Evolutionary conservation across 2,888 invertebrate genomes (phyloP), one percentile per base, ranked within the genome.

Genomic region (Lampropteryx suffumata): DNA sequence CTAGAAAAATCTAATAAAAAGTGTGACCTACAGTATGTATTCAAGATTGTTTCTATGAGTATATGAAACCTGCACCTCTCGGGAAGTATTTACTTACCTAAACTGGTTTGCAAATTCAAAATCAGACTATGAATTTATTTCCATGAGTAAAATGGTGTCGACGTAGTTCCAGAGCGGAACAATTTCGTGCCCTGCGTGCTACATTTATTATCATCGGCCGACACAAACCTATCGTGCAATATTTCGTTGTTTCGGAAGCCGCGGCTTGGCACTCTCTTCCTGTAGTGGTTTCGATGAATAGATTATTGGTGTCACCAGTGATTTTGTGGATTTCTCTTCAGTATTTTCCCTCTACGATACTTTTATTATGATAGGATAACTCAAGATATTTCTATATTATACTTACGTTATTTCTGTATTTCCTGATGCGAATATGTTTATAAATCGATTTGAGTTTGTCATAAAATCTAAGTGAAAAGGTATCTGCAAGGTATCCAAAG

Each of bases 201-300:
- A 33, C 43, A 50, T 50, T 37, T 43, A 43, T 43, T 51, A 55
- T 54, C 54, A 40, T 44, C 11, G 37, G 39, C 36, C 52, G 39
- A 55, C 44, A 39, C 33, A 39, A 40, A 37, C 55, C 47, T 29
- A 45, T 45, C 39, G 27, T 34, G 27, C 42, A 45, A 35, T 55
- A 52, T 52, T 45, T 40, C 46, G 51, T 50, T 32, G 49, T 48
- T 53, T 55, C 50, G 54, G 54, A 56, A 56, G 36, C 51, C 50
- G 37, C 33, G 44, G 51, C 47, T 49, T 46, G 49, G 47, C 50
- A 51, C 40, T 30, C 45, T 36, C 33, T 46, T 37, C 46, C 51
- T 46, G 45, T 41, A 36, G 34, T 40, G 40, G 21, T 41, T 41
- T 11, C 35, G 14, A 45, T 51, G 36, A 51, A 43, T 46, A 51